Evolutionary conservation across 1,140 invertebrate species (phyloP).

Genomic region (Orius insidiosus): DNA sequence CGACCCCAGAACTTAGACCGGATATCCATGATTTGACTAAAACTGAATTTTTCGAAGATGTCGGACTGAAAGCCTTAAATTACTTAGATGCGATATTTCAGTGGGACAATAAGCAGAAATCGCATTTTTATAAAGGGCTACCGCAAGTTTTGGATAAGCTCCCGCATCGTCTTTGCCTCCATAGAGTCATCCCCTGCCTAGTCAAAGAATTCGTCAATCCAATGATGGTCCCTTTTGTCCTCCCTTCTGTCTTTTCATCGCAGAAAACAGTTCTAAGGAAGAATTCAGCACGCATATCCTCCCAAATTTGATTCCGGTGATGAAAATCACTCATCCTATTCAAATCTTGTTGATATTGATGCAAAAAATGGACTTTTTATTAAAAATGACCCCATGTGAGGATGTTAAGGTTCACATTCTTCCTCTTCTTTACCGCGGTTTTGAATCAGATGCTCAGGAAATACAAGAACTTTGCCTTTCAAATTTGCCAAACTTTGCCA

Average conservation of each 20-base stretch:
- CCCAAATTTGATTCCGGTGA: conserved; percentile 72
- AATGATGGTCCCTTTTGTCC: conserved; percentile 92
- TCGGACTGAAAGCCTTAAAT: conserved; percentile 84
- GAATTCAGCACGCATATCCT: conserved; percentile 74
- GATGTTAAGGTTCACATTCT: conserved; percentile 81
- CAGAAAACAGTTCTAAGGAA: conserved; percentile 63
- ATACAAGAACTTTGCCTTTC: conserved; percentile 83
- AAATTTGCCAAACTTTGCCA: conserved; percentile 80
- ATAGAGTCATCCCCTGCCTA: conserved; percentile 76
- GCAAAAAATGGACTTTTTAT: conserved; percentile 83
- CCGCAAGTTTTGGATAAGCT: conserved; percentile 77
- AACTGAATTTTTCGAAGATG: conserved; percentile 87
- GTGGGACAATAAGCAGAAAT: conserved; percentile 97
- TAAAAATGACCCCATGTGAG: conserved; percentile 75
- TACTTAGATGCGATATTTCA: conserved; percentile 92
- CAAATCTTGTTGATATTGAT: conserved; percentile 86
- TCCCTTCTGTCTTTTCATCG: conserved; percentile 84
- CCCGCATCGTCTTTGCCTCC: conserved; percentile 63
- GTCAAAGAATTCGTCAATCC: conserved; percentile 84
- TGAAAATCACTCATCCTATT: conserved; percentile 81
- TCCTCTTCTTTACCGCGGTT: conserved; percentile 76
- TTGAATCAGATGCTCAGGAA: conserved; percentile 81
- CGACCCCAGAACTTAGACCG: conserved; percentile 60
- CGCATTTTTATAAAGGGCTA: conserved; percentile 91
- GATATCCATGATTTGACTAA: conserved; percentile 83